Conservation (phyloP, 1,140 invertebrate genomes). For the Monochamus saltuarius region DNA sequence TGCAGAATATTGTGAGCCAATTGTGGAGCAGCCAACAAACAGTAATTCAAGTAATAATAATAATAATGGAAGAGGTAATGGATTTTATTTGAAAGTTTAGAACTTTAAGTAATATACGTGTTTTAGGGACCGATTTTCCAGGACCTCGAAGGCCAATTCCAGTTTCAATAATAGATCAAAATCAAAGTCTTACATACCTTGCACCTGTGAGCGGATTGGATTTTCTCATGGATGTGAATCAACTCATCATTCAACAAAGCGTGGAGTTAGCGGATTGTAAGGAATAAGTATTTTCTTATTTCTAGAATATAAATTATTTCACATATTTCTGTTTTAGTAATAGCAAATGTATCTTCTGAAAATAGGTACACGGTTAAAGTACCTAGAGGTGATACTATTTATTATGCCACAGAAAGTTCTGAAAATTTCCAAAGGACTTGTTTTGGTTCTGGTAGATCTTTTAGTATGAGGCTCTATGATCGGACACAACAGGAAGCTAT, state of each 20-base stretch:
- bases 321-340: conserved; percentile 37
- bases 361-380: conserved; percentile 65
- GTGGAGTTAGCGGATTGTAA: conserved; percentile 60
- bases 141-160: conserved; percentile 51
- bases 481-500: conserved; percentile 65
- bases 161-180: conserved; percentile 57
- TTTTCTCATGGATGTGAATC: conserved; percentile 58
- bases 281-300: conserved; percentile 25
- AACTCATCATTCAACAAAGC: conserved; percentile 59
- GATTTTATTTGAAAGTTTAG: no score
- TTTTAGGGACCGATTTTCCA: conserved; percentile 10
- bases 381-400: conserved; percentile 62
- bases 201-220: conserved; percentile 59
- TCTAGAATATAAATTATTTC: conserved; percentile 1
- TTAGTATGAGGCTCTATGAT: conserved; percentile 63
- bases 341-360: conserved; percentile 56
- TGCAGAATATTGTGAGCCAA: background rate
- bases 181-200: conserved; percentile 54
- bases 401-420: conserved; percentile 62
- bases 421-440: conserved; percentile 56
- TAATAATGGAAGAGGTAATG: no score
- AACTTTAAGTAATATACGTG: no score
- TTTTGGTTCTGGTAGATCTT: conserved; percentile 61
- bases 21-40: background rate
- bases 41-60: no score